phyloP scores from a whole-genome alignment of 2,888 invertebrate species.

The Coleophora flavipennella region DNA sequence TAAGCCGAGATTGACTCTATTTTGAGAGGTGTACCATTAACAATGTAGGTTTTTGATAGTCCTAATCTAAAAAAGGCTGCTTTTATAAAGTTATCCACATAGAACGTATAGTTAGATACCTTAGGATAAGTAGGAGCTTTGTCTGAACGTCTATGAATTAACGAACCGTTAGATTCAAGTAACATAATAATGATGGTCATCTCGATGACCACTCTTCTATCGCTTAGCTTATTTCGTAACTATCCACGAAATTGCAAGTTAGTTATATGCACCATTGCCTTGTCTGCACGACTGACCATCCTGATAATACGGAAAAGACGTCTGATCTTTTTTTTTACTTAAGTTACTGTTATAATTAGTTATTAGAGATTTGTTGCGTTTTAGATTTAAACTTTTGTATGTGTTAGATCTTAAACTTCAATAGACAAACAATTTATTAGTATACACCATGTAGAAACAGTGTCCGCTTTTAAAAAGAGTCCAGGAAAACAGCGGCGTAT shows the following conservation, averaged over 20 bases:
- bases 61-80: not conserved
- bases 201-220: conserved; percentile 15
- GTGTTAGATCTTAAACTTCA: too few species aligned
- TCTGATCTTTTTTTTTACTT: too few species aligned
- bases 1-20: too few species aligned
- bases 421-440: too few species aligned
- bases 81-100: conserved; percentile 6
- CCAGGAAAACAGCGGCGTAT: too few species aligned
- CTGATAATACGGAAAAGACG: conserved; percentile 5
- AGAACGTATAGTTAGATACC: conserved; percentile 30
- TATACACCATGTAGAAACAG: too few species aligned
- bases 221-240: not conserved
- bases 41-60: not conserved
- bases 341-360: too few species aligned
- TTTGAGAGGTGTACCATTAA: not conserved
- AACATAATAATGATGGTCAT: conserved; percentile 20
- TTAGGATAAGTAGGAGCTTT: conserved; percentile 40
- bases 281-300: conserved; percentile 20
- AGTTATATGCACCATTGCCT: conserved; percentile 18
- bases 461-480: too few species aligned
- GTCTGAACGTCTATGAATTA: conserved; percentile 30
- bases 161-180: conserved; percentile 32
- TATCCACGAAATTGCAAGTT: conserved; percentile 7
- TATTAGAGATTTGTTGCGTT: too few species aligned
- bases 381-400: too few species aligned